phyloP scores from a whole-genome alignment of 2,888 invertebrate species.

The Mesoligia furuncula region DNA sequence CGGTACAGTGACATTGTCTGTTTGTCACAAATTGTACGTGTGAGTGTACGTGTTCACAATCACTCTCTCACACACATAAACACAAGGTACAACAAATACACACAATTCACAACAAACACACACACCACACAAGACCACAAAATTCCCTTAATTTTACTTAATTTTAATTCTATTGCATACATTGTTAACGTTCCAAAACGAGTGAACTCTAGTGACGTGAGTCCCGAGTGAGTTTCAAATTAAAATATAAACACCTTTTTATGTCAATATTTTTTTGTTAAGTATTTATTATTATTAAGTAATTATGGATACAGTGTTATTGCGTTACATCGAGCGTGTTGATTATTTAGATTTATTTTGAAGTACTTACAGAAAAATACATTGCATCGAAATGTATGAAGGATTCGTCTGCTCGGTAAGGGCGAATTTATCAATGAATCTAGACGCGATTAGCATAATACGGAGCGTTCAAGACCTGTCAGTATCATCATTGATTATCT shows the following conservation, averaged over 20 bases:
- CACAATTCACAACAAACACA: not conserved
- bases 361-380: not conserved
- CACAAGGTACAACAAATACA: not conserved
- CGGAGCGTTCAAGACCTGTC: not conserved
- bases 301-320: not conserved
- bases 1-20: not conserved
- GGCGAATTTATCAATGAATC: not conserved
- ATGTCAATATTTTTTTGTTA: not conserved
- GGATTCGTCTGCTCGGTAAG: not conserved
- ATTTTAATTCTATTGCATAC: too few species aligned
- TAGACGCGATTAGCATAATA: not conserved
- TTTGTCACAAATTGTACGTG: not conserved
- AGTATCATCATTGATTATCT: not conserved
- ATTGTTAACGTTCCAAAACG: not conserved
- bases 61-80: not conserved
- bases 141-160: not conserved
- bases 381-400: not conserved
- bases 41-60: not conserved
- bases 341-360: not conserved
- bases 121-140: not conserved
- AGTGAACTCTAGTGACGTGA: not conserved
- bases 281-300: too few species aligned
- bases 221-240: not conserved
- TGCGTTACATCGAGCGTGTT: not conserved
- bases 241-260: not conserved